Percentiles rank a stretch among this genome's conserved stretches.
Conservation (phyloP, 2,797 vertebrate genomes). For the Danionella dracula region DNA sequence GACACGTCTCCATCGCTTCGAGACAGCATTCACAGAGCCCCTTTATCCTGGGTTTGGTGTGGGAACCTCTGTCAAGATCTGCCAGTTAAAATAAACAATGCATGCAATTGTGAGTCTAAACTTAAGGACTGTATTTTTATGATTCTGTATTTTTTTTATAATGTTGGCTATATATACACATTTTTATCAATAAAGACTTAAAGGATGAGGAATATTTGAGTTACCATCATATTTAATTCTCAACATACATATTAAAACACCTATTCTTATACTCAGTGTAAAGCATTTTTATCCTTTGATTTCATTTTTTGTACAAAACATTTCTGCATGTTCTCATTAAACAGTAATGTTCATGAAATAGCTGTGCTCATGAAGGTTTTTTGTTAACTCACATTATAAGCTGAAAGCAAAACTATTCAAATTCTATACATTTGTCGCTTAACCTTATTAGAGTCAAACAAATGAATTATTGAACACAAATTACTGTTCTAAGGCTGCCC, state of each 20-base stretch:
- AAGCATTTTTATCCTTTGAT: constrained; percentile 20
- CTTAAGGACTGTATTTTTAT: constrained; percentile 13
- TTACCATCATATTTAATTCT: constrained; percentile 32
- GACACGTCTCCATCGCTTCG: constrained; percentile 75
- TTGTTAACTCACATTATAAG: no score
- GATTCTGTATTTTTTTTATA: constrained; percentile 19
- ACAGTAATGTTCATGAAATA: background rate
- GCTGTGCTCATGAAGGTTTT: background rate
- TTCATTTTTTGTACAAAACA: constrained; percentile 37
- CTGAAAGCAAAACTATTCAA: no score
- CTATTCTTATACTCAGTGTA: constrained; percentile 10
- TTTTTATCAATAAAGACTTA: background rate
- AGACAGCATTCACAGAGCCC: constrained; percentile 69
- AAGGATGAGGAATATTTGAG: constrained; percentile 6
- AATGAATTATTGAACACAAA: no score
- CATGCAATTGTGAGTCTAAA: background rate
- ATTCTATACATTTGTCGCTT: no score
- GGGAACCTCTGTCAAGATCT: constrained; percentile 76
- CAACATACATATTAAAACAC: constrained; percentile 33
- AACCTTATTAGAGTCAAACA: no score
- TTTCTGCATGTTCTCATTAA: background rate
- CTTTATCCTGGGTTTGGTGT: constrained; percentile 77
- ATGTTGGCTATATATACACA: background rate
- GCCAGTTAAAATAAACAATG: constrained; percentile 66
- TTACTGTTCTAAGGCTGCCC: no score